A percentile compares a stretch with the other conserved stretches of the same genome.
Evolutionary conservation across 2,888 invertebrate species (phyloP).

Genomic region (Autographa gamma): DNA sequence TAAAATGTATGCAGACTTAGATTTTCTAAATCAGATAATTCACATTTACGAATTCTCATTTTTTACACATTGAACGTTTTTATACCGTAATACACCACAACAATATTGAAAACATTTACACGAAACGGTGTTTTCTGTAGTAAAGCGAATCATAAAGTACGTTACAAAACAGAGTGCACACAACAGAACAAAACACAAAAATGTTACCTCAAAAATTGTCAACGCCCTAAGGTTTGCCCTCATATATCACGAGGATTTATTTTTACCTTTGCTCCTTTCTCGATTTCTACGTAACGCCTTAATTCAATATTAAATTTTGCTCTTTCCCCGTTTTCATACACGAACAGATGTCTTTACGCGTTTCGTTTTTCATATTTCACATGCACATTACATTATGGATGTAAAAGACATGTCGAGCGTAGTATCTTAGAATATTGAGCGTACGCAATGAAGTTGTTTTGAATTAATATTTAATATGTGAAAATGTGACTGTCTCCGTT

Average conservation of each 20-base stretch:
- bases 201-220: slow-evolving; percentile 85
- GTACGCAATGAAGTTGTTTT: slow-evolving; percentile 54
- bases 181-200: slow-evolving; percentile 71
- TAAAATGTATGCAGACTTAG: too few relatives aligned
- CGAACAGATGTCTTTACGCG: slow-evolving; percentile 82
- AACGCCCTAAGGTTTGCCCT: slow-evolving; percentile 76
- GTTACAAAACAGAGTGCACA: slow-evolving; percentile 56
- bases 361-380: slow-evolving; percentile 86
- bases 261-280: slow-evolving; percentile 83
- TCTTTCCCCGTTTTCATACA: slow-evolving; percentile 75
- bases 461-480: slow-evolving; percentile 48
- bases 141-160: slow-evolving; percentile 39
- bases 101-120: too few relatives aligned
- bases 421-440: slow-evolving; percentile 53
- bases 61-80: too few relatives aligned
- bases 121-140: slow-evolving; percentile 11
- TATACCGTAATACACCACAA: too few relatives aligned
- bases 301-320: slow-evolving; percentile 88
- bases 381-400: slow-evolving; percentile 71
- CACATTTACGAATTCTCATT: too few relatives aligned
- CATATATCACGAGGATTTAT: slow-evolving; percentile 88
- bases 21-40: too few relatives aligned
- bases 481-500: slow-evolving; percentile 12
- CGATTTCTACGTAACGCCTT: slow-evolving; percentile 87
- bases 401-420: slow-evolving; percentile 49